phyloP scores from a whole-genome alignment of 2,888 invertebrate species.

The Nudaria mundana region DNA sequence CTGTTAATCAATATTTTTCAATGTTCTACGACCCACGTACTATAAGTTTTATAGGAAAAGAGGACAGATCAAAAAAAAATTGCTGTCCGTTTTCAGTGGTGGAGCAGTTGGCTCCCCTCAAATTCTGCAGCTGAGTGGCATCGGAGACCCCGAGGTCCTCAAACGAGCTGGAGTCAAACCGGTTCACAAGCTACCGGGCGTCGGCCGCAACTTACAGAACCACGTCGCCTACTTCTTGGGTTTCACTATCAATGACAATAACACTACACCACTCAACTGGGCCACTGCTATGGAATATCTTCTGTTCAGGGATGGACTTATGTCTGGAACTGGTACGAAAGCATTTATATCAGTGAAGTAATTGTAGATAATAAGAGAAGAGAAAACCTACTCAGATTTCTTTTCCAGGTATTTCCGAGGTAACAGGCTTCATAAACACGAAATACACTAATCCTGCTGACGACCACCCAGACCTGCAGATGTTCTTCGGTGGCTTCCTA shows the following conservation, averaged over 20 bases:
- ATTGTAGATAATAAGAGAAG: no score
- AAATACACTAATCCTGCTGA: slow-evolving; percentile 87
- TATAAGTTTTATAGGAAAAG: no score
- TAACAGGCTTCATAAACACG: slow-evolving; percentile 90
- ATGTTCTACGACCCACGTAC: no score
- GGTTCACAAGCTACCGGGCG: slow-evolving; percentile 88
- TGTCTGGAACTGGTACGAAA: slow-evolving; percentile 91
- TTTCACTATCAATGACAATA: slow-evolving; percentile 91
- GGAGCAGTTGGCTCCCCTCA: slow-evolving; percentile 98
- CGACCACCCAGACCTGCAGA: slow-evolving; percentile 92
- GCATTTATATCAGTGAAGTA: no score
- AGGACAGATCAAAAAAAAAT: no score
- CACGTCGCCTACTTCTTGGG: slow-evolving; percentile 90
- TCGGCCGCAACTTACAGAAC: slow-evolving; percentile 92
- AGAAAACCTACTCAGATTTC: no score
- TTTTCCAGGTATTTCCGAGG: slow-evolving; percentile 87
- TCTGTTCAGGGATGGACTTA: slow-evolving; percentile 92
- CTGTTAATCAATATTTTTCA: no score
- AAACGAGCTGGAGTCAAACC: slow-evolving; percentile 83
- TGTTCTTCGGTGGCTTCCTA: slow-evolving; percentile 93
- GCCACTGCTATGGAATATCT: slow-evolving; percentile 95
- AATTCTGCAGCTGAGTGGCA: slow-evolving; percentile 93
- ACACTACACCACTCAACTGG: slow-evolving; percentile 93
- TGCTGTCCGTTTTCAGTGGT: no score
- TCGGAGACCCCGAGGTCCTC: slow-evolving; percentile 89